Evolutionary conservation across 2,888 invertebrate species (phyloP).

Genomic region (Resseliella maxima): DNA sequence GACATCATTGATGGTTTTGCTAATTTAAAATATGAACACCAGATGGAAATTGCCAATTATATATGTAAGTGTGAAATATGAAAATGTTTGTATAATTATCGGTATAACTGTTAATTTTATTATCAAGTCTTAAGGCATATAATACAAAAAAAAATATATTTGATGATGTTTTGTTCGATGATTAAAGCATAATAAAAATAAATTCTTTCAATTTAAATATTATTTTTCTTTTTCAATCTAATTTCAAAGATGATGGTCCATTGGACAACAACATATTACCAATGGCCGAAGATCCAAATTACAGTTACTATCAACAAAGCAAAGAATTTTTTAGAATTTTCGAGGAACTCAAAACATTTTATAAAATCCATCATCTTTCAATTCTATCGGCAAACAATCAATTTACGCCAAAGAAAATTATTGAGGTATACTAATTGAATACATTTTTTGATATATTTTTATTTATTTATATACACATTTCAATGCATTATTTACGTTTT

Average conservation of each 20-base stretch:
- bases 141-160: no score
- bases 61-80: background rate
- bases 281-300: background rate
- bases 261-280: background rate
- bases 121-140: no score
- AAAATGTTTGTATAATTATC: background rate
- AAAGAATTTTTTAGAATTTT: background rate
- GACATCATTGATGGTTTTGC: background rate
- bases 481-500: no score
- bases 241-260: no score
- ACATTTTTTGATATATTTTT: background rate
- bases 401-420: background rate
- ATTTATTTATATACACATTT: background rate
- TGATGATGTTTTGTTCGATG: no score
- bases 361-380: background rate
- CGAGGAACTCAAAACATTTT: background rate
- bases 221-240: no score
- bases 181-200: no score
- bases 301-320: background rate
- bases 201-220: no score
- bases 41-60: background rate
- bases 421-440: no score
- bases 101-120: background rate
- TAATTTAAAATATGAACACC: background rate
- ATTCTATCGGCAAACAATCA: background rate